phyloP scores from a whole-genome alignment of 2,797 vertebrate species.

The Pelodytes ibericus region DNA sequence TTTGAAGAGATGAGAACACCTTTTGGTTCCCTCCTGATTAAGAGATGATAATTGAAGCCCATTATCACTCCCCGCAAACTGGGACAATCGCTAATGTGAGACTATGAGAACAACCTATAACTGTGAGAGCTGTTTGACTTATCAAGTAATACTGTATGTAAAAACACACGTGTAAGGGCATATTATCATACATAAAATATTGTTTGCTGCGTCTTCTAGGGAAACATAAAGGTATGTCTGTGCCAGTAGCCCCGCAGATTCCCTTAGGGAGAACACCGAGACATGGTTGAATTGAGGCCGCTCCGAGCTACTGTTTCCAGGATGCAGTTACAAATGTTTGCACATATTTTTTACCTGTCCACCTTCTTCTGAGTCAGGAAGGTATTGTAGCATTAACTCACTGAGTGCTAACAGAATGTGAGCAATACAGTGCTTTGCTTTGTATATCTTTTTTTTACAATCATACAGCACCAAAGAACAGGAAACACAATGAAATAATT shows the following conservation, averaged over 20 bases:
- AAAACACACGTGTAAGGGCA: too few species aligned
- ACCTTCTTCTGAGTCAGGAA: neutral
- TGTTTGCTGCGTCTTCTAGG: neutral
- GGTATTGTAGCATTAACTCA: neutral
- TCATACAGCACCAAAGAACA: neutral
- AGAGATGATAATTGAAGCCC: too few species aligned
- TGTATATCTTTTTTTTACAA: neutral
- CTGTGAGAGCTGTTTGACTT: too few species aligned
- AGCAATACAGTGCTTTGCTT: neutral
- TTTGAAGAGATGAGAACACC: too few species aligned
- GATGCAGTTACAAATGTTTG: conserved; percentile 11
- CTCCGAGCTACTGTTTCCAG: neutral
- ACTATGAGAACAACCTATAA: too few species aligned
- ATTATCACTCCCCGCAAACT: too few species aligned
- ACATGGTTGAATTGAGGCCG: neutral
- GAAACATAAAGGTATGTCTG: conserved; percentile 37
- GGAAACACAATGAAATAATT: too few species aligned
- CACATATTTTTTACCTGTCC: neutral
- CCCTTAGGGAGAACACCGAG: conserved; percentile 36
- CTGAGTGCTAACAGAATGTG: neutral
- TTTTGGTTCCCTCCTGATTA: too few species aligned
- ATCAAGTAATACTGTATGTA: too few species aligned
- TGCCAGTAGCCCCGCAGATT: neutral
- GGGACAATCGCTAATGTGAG: too few species aligned
- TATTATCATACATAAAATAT: too few species aligned